phyloP scores from a whole-genome alignment of 2,888 invertebrate genomes.

The Myopa tessellatipennis region DNA sequence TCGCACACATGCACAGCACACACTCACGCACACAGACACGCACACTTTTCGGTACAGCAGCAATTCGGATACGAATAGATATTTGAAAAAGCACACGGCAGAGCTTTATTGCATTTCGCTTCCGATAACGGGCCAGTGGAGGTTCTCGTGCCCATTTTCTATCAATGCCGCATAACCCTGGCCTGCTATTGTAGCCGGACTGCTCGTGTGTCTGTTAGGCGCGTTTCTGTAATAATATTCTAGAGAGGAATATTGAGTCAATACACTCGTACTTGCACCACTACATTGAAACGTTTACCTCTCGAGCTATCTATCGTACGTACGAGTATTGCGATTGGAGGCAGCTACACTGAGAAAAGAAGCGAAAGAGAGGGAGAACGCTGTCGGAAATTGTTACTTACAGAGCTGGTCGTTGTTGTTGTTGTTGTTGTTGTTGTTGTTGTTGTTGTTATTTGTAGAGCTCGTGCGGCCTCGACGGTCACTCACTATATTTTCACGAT shows the following conservation, averaged over 20 bases:
- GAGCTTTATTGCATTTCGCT: constrained; percentile 59
- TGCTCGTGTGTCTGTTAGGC: constrained; percentile 36
- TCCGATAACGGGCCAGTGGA: constrained; percentile 58
- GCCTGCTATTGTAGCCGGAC: constrained; percentile 62
- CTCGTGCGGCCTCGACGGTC: neutral
- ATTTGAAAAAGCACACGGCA: constrained; percentile 40
- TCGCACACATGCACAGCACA: constrained; percentile 11
- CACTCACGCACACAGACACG: neutral
- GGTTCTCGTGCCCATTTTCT: constrained; percentile 62
- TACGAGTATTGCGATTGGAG: neutral
- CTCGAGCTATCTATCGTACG: neutral
- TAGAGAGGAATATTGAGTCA: neutral
- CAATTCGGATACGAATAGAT: neutral
- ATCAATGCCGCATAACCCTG: constrained; percentile 65
- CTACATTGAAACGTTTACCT: neutral
- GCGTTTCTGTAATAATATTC: constrained; percentile 36
- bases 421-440: constrained; percentile 3
- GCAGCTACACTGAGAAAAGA: neutral
- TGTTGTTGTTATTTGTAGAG: neutral
- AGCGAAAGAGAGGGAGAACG: neutral
- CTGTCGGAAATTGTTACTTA: neutral
- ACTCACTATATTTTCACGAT: constrained; percentile 11
- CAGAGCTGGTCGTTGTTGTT: neutral
- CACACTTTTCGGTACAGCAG: neutral
- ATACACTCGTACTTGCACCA: neutral